Evolutionary conservation across 23 tunicate genomes (phyloP).

Genomic region (Phallusia fumigata): DNA sequence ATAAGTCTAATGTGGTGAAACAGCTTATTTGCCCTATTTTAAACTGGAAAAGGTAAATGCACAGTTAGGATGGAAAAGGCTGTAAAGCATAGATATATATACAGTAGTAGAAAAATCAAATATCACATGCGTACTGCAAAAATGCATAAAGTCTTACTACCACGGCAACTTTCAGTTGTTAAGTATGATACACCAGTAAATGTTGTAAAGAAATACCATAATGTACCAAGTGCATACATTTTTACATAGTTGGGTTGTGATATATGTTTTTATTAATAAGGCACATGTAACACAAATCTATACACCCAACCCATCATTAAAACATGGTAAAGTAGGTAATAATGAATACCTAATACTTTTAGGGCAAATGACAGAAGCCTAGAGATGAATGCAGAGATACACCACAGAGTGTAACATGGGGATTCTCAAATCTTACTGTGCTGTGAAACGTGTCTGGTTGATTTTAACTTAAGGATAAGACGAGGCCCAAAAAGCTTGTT

Average conservation of each 20-base stretch:
- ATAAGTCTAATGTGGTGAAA: background rate
- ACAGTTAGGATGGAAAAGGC: background rate
- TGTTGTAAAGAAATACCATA: background rate
- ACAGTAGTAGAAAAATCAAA: background rate
- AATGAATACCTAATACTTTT: too few relatives aligned
- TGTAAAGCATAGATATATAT: background rate
- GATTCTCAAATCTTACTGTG: too few relatives aligned
- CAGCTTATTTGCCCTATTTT: background rate
- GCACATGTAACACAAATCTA: too few relatives aligned
- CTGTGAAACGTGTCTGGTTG: too few relatives aligned
- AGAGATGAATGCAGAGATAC: too few relatives aligned
- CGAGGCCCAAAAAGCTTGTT: too few relatives aligned
- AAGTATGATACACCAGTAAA: background rate
- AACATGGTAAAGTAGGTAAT: too few relatives aligned
- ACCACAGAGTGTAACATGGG: too few relatives aligned
- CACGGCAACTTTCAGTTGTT: background rate
- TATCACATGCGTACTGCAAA: background rate
- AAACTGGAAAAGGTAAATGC: background rate
- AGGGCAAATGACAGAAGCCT: too few relatives aligned
- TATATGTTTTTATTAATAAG: too few relatives aligned
- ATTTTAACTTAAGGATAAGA: too few relatives aligned
- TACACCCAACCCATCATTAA: too few relatives aligned
- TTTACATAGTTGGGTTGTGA: background rate
- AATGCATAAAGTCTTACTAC: constrained; percentile 2
- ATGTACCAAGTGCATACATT: background rate